These are phyloP conservation scores for Ianthella basta DNA, from an alignment of 37 sponge, comb jelly and placozoan species.

Conservation along the genomic window DNA sequence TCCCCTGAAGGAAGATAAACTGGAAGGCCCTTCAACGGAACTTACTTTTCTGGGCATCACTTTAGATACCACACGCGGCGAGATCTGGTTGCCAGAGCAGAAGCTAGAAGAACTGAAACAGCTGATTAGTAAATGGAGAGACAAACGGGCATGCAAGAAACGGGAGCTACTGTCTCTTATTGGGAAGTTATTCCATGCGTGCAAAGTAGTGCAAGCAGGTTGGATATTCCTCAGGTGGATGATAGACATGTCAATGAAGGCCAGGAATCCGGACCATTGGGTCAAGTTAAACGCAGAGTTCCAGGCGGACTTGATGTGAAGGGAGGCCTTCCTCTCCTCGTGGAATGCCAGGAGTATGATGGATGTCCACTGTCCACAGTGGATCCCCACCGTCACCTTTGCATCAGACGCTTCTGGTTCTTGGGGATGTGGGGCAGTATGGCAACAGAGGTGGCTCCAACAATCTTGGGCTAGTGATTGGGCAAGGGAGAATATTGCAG, in stretches of 20 bases:
- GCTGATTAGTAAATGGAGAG: not conserved
- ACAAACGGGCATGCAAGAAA: constrained; percentile 7
- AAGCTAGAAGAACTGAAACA: not conserved
- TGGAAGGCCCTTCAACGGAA: constrained; percentile 18
- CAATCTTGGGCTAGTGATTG: not conserved
- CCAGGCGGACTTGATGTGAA: constrained; percentile 24
- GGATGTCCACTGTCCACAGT: not conserved
- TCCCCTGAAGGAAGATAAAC: not conserved
- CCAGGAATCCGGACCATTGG: constrained; percentile 11
- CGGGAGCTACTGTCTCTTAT: constrained; percentile 23
- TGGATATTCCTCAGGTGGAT: constrained; percentile 16
- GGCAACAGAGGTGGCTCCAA: constrained; percentile 12
- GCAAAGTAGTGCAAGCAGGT: not conserved
- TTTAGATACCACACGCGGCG: not conserved
- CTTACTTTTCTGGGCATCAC: constrained; percentile 31
- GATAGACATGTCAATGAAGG: not conserved
- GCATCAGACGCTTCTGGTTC: constrained; percentile 27
- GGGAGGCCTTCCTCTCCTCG: constrained; percentile 3
- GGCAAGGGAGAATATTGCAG: not conserved
- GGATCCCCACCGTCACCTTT: constrained; percentile 2
- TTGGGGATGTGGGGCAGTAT: constrained; percentile 37
- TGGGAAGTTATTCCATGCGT: constrained; percentile 5
- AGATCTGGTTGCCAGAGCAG: constrained; percentile 24
- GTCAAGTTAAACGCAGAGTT: constrained; percentile 18
- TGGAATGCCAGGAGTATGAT: constrained; percentile 28